Base-by-base conservation (phyloP, 2,888 invertebrate genomes). In the Anticlea derivata region DNA sequence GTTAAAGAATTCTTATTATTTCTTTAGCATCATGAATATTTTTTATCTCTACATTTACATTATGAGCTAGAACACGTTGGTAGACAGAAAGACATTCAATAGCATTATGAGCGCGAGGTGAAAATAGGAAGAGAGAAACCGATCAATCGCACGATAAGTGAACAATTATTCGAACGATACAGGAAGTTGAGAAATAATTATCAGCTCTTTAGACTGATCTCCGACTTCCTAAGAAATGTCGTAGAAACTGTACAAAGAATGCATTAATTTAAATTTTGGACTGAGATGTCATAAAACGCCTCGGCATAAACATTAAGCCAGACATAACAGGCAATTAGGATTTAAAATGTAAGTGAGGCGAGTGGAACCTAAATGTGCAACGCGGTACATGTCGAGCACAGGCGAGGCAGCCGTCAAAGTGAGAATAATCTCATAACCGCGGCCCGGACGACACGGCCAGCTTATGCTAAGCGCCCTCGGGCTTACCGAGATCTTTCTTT, bases 381-480 rank as follows among this genome's bases (percentile, higher is more conserved):
- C 77, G 67, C 68, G 63, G 66, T 71, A 74, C 71, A 77, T 72
- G 71, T 75, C 70, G 68, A 70, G 66, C 68, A 68, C 68, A 66
- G 70, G 70, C 65, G 70, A 75, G 74, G 73, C 71, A 69, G 70
- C 74, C 78, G 81, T 83, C 86, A 86, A 86, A 87, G 86, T 80
- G 80, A 81, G 79, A 80, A 80, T 87, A 85, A 87, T 86, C 84
- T 84, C 84, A 86, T 87, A 86, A 87, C 83, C 75, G 77, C 75
- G 75, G 72, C 70, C 73, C 75, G 75, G 78, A 75, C 81, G 77
- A 82, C 79, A 75, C 73, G 78, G 72, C 61, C 78, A 78, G 80
- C 80, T 80, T 82, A 78, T 73, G 76, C 75, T 64, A 73, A 80
- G 81, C 78, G 78, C 81, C 80, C 81, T 81, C 78, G 63, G 78